phyloP scores from a whole-genome alignment of 2,797 vertebrate genomes.

The Girardinus metallicus region DNA sequence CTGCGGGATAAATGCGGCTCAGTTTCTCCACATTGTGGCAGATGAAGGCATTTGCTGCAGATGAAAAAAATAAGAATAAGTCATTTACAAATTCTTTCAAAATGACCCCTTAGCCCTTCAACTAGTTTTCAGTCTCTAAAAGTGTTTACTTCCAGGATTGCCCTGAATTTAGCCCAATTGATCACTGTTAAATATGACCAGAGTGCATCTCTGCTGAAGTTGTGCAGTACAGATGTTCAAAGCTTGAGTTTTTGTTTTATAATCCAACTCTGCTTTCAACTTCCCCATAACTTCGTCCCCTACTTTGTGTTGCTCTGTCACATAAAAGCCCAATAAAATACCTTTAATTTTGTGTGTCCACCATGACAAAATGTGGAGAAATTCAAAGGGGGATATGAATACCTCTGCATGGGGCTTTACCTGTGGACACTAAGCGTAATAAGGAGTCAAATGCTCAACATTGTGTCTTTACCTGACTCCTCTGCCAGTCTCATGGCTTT shows the following conservation, averaged over 20 bases:
- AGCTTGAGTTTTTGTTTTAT: not conserved
- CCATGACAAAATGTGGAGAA: not conserved
- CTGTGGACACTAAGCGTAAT: not conserved
- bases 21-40: constrained; percentile 88
- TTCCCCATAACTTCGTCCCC: not conserved
- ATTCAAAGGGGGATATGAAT: not conserved
- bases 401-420: not conserved
- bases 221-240: not conserved
- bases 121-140: not conserved
- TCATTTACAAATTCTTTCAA: not conserved
- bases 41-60: constrained; percentile 83
- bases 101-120: not conserved
- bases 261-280: not conserved
- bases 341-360: not conserved
- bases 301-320: not conserved
- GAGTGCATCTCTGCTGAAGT: not conserved
- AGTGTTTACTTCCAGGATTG: not conserved
- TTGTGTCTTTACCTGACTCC: constrained; percentile 83
- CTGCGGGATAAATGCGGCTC: constrained; percentile 92
- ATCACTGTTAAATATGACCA: no score
- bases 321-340: not conserved
- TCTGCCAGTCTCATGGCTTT: constrained; percentile 86
- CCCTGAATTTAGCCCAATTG: not conserved
- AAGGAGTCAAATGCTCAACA: not conserved
- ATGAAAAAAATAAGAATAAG: not conserved